Evolutionary conservation across 1,140 invertebrate genomes (phyloP).

Genomic region (Danaus plexippus): DNA sequence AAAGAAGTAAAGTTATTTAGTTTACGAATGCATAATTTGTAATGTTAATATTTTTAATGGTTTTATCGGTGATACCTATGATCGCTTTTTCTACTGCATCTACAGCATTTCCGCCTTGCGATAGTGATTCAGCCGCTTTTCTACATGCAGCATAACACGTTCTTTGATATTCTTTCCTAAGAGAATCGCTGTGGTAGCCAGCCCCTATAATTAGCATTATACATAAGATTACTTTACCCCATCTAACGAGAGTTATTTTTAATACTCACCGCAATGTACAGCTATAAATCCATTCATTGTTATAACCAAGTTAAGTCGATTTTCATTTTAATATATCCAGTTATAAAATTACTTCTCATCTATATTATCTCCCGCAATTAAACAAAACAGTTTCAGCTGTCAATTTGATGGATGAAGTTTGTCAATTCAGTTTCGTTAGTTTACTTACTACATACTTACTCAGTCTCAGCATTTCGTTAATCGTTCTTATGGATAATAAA

Average conservation of each 20-base stretch:
- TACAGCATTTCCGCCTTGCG: constrained; percentile 77
- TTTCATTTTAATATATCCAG: no score
- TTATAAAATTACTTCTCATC: no score
- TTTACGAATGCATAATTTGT: neutral
- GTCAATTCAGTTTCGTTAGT: no score
- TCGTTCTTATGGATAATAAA: no score
- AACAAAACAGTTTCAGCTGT: no score
- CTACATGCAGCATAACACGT: constrained; percentile 77
- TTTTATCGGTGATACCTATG: constrained; percentile 70
- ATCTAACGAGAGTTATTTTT: constrained; percentile 3
- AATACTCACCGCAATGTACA: constrained; percentile 61
- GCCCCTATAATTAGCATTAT: constrained; percentile 40
- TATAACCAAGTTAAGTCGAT: neutral
- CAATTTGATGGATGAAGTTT: no score
- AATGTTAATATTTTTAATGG: constrained; percentile 3
- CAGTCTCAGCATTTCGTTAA: no score
- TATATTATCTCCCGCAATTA: no score
- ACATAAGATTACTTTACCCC: neutral
- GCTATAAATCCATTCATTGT: constrained; percentile 67
- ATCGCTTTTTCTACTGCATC: constrained; percentile 87
- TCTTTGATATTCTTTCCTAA: constrained; percentile 67
- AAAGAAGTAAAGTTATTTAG: constrained; percentile 24
- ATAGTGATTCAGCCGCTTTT: constrained; percentile 78
- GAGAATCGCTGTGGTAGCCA: constrained; percentile 63
- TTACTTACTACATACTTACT: no score